Evolutionary conservation across 1,140 invertebrate species (phyloP).

Genomic region (Aphelinus atriplicis): DNA sequence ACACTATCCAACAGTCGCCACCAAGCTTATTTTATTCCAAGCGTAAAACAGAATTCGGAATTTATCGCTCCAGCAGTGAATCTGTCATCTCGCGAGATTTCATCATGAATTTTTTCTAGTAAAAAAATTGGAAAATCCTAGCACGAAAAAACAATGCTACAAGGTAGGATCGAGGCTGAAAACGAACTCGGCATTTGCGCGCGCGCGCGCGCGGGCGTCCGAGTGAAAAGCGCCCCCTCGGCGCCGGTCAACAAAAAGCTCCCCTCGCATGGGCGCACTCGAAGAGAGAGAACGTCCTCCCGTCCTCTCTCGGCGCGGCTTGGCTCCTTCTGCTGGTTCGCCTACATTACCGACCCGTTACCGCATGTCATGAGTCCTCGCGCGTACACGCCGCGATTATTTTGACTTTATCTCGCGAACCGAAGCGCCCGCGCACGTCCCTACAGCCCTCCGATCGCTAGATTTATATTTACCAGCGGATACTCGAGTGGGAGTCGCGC

Average conservation of each 20-base stretch:
- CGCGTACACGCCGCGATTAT: background rate
- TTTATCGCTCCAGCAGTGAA: too few species aligned
- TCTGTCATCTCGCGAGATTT: too few species aligned
- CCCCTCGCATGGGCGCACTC: constrained; percentile 30
- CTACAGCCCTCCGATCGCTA: background rate
- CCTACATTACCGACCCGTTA: constrained; percentile 47
- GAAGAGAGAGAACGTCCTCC: constrained; percentile 4
- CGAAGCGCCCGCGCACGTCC: background rate
- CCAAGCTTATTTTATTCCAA: too few species aligned
- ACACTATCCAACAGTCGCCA: too few species aligned
- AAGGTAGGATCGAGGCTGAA: too few species aligned
- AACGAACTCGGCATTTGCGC: too few species aligned
- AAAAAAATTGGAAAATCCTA: too few species aligned
- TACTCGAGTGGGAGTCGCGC: background rate
- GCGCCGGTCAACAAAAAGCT: constrained; percentile 51
- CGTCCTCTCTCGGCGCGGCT: constrained; percentile 26
- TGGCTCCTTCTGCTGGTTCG: constrained; percentile 9
- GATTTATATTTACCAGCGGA: constrained; percentile 23
- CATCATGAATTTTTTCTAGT: too few species aligned
- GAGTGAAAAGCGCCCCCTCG: constrained; percentile 51
- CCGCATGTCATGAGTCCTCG: too few species aligned
- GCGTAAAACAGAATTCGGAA: too few species aligned
- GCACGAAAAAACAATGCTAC: too few species aligned
- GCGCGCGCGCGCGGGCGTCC: too few species aligned
- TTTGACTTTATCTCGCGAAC: constrained; percentile 25